Percentiles rank a stretch among this genome's conserved stretches.
Conservation (phyloP, 2,888 invertebrate genomes). For the Stenchaetothrips biformis region DNA sequence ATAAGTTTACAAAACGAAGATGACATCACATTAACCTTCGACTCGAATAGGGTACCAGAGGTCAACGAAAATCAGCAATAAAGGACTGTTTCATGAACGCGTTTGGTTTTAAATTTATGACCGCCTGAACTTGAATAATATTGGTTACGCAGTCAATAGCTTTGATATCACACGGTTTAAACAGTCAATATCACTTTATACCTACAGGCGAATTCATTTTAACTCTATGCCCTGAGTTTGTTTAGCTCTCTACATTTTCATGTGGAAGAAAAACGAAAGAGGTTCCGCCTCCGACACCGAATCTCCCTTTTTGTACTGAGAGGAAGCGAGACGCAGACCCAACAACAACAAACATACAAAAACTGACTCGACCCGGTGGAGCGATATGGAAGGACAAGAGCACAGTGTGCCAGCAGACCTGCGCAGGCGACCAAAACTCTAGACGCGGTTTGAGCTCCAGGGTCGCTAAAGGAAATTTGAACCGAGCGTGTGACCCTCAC, state of each 20-base stretch:
- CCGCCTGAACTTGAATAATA: background rate
- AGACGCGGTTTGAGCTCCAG: too few species aligned
- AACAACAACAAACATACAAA: background rate
- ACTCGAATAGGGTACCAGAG: too few species aligned
- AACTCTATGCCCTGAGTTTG: background rate
- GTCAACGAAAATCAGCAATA: background rate
- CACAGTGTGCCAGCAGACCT: background rate
- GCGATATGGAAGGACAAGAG: background rate
- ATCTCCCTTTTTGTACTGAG: background rate
- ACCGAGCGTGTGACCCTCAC: too few species aligned
- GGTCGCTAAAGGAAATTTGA: too few species aligned
- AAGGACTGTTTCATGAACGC: slow-evolving; percentile 2
- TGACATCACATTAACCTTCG: background rate
- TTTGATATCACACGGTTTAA: background rate
- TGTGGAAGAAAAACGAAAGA: too few species aligned
- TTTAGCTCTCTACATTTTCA: background rate
- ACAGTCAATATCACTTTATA: slow-evolving; percentile 20
- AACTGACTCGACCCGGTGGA: background rate
- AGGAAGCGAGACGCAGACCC: background rate
- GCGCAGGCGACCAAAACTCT: too few species aligned
- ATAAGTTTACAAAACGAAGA: background rate
- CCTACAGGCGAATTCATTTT: background rate
- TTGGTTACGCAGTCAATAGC: background rate
- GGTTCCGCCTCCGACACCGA: background rate
- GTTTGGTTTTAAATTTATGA: background rate